Conservation (phyloP, 2,113 vertebrate genomes). For the Morone chrysops region DNA sequence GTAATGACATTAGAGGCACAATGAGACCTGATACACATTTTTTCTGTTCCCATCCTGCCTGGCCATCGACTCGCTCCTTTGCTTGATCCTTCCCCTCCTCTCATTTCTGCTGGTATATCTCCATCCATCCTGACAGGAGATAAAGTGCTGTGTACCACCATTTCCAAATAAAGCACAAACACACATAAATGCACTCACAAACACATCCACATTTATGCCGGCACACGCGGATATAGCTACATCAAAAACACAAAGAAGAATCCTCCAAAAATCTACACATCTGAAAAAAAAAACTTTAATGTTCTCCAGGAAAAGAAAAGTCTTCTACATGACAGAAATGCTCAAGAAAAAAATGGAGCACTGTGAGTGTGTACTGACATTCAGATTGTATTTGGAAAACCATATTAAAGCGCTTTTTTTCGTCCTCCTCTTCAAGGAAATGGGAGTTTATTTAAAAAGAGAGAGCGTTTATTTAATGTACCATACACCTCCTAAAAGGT, state of each 20-base stretch:
- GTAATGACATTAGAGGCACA: conserved; percentile 86
- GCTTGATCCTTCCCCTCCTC: conserved; percentile 65
- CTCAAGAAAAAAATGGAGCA: conserved; percentile 41
- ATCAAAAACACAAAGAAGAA: conserved; percentile 37
- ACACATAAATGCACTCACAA: conserved; percentile 10
- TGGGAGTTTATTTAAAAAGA: conserved; percentile 85
- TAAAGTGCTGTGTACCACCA: conserved; percentile 48
- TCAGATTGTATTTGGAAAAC: conserved; percentile 76
- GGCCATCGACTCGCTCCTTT: conserved; percentile 69
- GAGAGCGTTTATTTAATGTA: conserved; percentile 83
- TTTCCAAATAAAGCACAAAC: conserved; percentile 57
- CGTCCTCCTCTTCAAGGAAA: conserved; percentile 79
- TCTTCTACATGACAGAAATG: conserved; percentile 43
- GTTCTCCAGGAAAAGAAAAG: conserved; percentile 42
- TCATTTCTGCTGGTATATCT: conserved; percentile 65
- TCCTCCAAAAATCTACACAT: conserved; percentile 40
- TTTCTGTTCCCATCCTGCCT: conserved; percentile 62
- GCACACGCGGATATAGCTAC: background rate
- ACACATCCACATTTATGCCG: conserved; percentile 20
- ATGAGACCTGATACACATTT: conserved; percentile 79
- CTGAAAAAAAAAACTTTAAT: conserved; percentile 14
- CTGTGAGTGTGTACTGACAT: conserved; percentile 57
- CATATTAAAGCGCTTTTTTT: conserved; percentile 69
- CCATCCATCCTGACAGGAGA: conserved; percentile 60
- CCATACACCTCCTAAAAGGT: conserved; percentile 85